Evolutionary conservation across 2,888 invertebrate species (phyloP).

Genomic region (Drosophila yooni): DNA sequence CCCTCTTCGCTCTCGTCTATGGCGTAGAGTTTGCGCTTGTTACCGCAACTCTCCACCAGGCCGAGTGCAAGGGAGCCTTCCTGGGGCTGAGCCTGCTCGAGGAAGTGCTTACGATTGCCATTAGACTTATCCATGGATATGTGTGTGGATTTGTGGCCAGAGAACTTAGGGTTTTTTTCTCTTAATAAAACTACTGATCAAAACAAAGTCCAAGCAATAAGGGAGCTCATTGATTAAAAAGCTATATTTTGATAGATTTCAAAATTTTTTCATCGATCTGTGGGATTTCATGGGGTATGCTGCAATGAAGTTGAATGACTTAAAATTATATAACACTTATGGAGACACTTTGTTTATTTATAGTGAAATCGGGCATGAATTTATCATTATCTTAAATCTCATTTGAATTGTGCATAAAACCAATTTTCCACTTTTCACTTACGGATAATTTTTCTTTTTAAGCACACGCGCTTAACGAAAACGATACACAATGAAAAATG

Average conservation of each 20-base stretch:
- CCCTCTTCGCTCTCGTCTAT: constrained; percentile 72
- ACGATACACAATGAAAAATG: constrained; percentile 23
- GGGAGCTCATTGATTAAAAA: constrained; percentile 45
- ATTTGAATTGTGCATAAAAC: background rate
- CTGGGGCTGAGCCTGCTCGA: constrained; percentile 39
- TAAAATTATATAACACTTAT: background rate
- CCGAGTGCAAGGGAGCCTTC: constrained; percentile 17
- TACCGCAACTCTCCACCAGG: constrained; percentile 42
- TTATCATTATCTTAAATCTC: background rate
- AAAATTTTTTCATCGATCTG: constrained; percentile 46
- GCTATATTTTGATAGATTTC: constrained; percentile 20
- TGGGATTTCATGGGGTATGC: constrained; percentile 58
- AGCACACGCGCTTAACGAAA: constrained; percentile 5
- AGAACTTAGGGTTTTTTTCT: constrained; percentile 1
- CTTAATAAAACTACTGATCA: constrained; percentile 50
- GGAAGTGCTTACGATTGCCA: constrained; percentile 49
- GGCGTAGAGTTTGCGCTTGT: constrained; percentile 70
- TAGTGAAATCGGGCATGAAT: background rate
- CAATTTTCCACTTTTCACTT: constrained; percentile 21
- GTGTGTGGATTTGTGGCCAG: constrained; percentile 7
- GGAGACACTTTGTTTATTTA: background rate
- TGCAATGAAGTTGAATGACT: constrained; percentile 18
- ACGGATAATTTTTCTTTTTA: constrained; percentile 19
- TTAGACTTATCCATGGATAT: constrained; percentile 65
- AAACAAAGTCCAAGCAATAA: constrained; percentile 57